These are phyloP conservation scores for Parauchenoglanis ngamensis DNA, from an alignment of 2,797 vertebrate species.

Conservation along the genomic window DNA sequence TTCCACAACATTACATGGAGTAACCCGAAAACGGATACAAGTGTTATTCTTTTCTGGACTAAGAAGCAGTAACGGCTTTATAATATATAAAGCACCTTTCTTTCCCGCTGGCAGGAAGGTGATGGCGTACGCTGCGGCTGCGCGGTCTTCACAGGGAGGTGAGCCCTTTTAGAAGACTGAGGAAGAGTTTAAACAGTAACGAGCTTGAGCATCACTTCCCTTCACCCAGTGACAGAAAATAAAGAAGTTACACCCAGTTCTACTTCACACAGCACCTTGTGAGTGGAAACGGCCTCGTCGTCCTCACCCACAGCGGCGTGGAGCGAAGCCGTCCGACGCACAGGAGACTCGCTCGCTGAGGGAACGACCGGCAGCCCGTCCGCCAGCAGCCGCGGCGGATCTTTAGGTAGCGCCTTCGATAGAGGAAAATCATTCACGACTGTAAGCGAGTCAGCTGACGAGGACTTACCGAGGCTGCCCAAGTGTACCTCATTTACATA, in stretches of 20 bases:
- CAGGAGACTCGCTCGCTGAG: background rate
- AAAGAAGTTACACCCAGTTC: background rate
- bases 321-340: slow-evolving; percentile 2
- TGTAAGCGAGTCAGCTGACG: background rate
- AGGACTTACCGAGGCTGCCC: background rate
- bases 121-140: background rate
- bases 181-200: background rate
- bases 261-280: background rate
- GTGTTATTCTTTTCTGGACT: background rate
- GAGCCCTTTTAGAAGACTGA: background rate
- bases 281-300: background rate
- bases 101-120: background rate
- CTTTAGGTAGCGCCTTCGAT: slow-evolving; percentile 52
- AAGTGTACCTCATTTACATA: slow-evolving; percentile 21
- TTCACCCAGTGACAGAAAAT: background rate
- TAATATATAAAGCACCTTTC: slow-evolving; percentile 38
- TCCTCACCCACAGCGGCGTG: background rate
- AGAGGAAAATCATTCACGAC: background rate
- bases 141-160: background rate
- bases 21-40: background rate
- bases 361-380: background rate
- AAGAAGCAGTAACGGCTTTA: no score
- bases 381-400: slow-evolving; percentile 45
- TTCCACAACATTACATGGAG: background rate
- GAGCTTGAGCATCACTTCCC: background rate